These are phyloP conservation scores for Scopus umbretta DNA, from an alignment of 2,113 vertebrate species.

Conservation along the genomic window DNA sequence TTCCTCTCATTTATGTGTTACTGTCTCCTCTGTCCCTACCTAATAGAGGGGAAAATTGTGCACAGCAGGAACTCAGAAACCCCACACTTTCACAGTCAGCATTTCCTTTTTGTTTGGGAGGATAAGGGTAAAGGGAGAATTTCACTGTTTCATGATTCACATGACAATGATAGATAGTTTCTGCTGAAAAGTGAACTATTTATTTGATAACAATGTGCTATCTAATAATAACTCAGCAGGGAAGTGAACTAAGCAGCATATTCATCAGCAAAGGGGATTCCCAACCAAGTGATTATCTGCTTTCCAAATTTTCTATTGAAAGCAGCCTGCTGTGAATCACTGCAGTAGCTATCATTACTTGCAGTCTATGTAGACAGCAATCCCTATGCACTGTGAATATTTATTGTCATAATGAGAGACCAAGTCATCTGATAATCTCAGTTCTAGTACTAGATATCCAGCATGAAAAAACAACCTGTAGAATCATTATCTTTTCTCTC, in stretches of 20 bases:
- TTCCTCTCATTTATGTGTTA: neutral
- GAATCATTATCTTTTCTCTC: neutral
- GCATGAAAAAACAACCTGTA: neutral
- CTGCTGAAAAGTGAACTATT: slow-evolving; percentile 10
- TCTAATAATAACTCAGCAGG: slow-evolving; percentile 34
- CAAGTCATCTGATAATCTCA: neutral
- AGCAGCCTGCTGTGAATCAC: neutral
- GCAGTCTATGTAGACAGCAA: neutral
- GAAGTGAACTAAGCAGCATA: slow-evolving; percentile 36
- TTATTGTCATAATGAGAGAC: slow-evolving; percentile 4
- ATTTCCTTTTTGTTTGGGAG: neutral
- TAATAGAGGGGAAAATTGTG: neutral
- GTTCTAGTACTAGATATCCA: neutral
- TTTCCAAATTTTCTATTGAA: slow-evolving; percentile 35
- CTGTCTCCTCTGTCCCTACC: neutral
- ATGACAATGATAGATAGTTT: neutral
- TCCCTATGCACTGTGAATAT: neutral
- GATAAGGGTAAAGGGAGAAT: neutral
- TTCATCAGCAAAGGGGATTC: slow-evolving; percentile 42
- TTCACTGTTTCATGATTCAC: neutral
- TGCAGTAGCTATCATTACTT: neutral
- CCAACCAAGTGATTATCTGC: slow-evolving; percentile 15
- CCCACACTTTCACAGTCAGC: neutral
- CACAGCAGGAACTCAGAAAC: neutral
- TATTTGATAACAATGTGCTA: slow-evolving; percentile 42